Evolutionary conservation across 2,888 invertebrate genomes (phyloP).

Genomic region (Caenorhabditis zanzibari): DNA sequence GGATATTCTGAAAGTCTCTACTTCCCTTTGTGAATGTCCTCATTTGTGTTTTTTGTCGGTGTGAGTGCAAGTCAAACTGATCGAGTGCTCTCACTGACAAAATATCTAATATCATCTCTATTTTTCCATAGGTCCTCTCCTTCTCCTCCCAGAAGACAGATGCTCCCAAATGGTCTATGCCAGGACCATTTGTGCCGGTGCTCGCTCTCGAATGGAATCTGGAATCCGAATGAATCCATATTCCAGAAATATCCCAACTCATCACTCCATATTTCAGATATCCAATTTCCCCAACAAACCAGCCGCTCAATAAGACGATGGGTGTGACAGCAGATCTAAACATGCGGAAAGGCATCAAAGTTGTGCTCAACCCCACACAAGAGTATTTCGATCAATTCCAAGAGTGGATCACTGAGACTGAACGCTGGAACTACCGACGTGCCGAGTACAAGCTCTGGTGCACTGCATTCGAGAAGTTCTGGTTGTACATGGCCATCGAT

Average conservation of each 20-base stretch:
- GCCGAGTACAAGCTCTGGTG: conserved; percentile 58
- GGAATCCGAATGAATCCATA: conserved; percentile 31
- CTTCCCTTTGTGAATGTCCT: conserved; percentile 37
- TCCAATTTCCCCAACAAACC: conserved; percentile 45
- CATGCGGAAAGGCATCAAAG: conserved; percentile 62
- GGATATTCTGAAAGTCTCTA: conserved; percentile 34
- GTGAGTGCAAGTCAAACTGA: not conserved
- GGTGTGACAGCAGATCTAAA: conserved; percentile 54
- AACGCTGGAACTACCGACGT: conserved; percentile 63
- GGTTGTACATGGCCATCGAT: conserved; percentile 61
- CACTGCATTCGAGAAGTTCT: conserved; percentile 59
- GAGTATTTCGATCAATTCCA: conserved; percentile 58
- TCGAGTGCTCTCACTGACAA: not conserved
- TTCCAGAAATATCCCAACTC: conserved; percentile 15
- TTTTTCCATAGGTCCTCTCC: conserved; percentile 43
- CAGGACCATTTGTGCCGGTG: conserved; percentile 60
- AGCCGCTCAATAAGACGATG: conserved; percentile 29
- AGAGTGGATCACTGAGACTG: conserved; percentile 61
- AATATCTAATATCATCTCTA: conserved; percentile 29
- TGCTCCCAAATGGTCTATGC: conserved; percentile 62
- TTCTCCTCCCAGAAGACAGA: conserved; percentile 40
- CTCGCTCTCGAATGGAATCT: conserved; percentile 51
- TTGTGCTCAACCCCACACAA: conserved; percentile 58
- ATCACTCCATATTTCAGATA: conserved; percentile 35
- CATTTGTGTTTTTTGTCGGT: conserved; percentile 11